Conservation (phyloP, 2,113 vertebrate genomes). For the Orientallactaga bullata region DNA sequence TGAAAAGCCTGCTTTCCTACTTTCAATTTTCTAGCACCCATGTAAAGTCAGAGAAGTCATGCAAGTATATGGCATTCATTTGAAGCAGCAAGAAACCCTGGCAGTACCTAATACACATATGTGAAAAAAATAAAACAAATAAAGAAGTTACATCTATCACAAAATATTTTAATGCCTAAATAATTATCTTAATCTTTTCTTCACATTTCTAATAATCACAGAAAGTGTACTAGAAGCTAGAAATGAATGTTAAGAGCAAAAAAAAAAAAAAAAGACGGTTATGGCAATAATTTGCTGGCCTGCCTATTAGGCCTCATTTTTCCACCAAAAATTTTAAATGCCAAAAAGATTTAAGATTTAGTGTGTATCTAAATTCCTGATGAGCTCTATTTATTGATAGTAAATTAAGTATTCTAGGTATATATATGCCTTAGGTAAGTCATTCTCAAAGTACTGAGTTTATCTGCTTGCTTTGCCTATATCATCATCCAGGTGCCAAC, state of each 20-base stretch:
- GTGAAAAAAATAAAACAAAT: too few species aligned
- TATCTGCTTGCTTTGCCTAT: background rate
- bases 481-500: background rate
- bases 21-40: too few species aligned
- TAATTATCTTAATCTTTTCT: background rate
- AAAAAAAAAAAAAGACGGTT: too few species aligned
- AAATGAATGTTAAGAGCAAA: background rate
- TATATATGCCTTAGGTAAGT: background rate
- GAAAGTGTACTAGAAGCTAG: background rate
- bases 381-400: background rate
- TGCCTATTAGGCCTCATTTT: background rate
- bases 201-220: background rate
- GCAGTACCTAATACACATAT: too few species aligned
- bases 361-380: background rate
- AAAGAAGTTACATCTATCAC: too few species aligned
- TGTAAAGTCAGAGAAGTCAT: too few species aligned
- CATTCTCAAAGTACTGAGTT: background rate
- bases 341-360: background rate
- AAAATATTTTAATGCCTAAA: constrained; percentile 10
- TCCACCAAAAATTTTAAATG: background rate
- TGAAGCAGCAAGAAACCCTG: too few species aligned
- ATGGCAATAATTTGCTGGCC: background rate
- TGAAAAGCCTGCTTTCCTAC: too few species aligned
- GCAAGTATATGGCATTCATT: too few species aligned
- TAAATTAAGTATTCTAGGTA: background rate